A percentile compares a stretch with the other conserved stretches of the same genome.
Conservation (phyloP, 2,888 invertebrate genomes). For the Phymatocera aterrima region DNA sequence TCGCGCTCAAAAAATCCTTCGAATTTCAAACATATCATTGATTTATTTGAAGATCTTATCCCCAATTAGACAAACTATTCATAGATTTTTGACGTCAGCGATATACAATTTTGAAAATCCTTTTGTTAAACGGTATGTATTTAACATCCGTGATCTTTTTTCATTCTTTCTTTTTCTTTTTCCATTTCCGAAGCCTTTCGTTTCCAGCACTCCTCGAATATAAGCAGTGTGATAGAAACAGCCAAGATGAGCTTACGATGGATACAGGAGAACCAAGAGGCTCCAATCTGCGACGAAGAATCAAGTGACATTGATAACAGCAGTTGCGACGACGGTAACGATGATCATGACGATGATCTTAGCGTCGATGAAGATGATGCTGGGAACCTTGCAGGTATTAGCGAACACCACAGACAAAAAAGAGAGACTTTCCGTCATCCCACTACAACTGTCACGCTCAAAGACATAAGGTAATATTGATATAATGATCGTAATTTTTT, state of each 20-base stretch:
- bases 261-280: conserved; percentile 67
- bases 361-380: conserved; percentile 48
- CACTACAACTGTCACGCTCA: conserved; percentile 52
- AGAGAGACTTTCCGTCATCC: conserved; percentile 57
- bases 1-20: not conserved
- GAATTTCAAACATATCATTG: not conserved
- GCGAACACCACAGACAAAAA: conserved; percentile 54
- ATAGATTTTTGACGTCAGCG: conserved; percentile 22
- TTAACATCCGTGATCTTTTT: no score
- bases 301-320: conserved; percentile 70
- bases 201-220: not conserved
- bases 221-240: not conserved
- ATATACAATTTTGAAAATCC: not conserved
- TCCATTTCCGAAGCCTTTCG: not conserved
- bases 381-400: conserved; percentile 53
- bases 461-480: conserved; percentile 28
- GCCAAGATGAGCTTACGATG: conserved; percentile 68
- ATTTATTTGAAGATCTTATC: conserved; percentile 1
- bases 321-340: conserved; percentile 65
- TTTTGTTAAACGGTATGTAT: conserved; percentile 13
- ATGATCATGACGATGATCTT: conserved; percentile 61
- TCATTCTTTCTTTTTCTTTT: not conserved
- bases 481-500: not conserved
- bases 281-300: conserved; percentile 69
- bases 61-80: conserved; percentile 6